Evolutionary conservation across 2,888 invertebrate species (phyloP).

Genomic region (Nemapogon koenigi): DNA sequence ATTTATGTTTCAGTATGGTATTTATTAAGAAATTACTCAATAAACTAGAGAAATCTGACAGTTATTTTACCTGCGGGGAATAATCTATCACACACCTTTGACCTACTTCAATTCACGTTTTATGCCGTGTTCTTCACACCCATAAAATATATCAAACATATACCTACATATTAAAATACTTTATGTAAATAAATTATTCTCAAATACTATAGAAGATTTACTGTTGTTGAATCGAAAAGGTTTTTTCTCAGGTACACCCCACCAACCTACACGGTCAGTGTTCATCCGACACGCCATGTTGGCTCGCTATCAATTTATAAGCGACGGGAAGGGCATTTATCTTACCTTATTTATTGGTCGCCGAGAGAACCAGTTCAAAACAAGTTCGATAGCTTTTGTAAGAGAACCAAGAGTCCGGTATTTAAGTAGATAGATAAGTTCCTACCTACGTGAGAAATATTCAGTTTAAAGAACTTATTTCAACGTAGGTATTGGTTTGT

Average conservation of each 20-base stretch:
- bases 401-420: slow-evolving; percentile 23
- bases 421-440: slow-evolving; percentile 28
- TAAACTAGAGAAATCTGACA: no score
- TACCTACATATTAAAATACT: no score
- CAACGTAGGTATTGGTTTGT: no score
- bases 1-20: no score
- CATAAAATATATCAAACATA: no score
- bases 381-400: slow-evolving; percentile 31
- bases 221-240: slow-evolving; percentile 11
- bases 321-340: slow-evolving; percentile 58
- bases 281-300: slow-evolving; percentile 38
- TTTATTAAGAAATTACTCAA: no score
- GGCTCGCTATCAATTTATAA: slow-evolving; percentile 60
- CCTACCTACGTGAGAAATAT: slow-evolving; percentile 21
- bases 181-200: slow-evolving; percentile 8
- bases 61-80: no score
- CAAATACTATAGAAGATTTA: slow-evolving; percentile 8
- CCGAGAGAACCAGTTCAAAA: slow-evolving; percentile 51
- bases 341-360: slow-evolving; percentile 60
- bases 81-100: no score
- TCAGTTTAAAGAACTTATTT: no score
- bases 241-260: slow-evolving; percentile 27
- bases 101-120: no score
- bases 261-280: slow-evolving; percentile 34
- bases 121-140: no score